A percentile compares a stretch with the other conserved stretches of the same genome.
These are phyloP conservation scores for Gallinago nigripennis DNA, from an alignment of 2,797 vertebrate species.

Conservation along the genomic window DNA sequence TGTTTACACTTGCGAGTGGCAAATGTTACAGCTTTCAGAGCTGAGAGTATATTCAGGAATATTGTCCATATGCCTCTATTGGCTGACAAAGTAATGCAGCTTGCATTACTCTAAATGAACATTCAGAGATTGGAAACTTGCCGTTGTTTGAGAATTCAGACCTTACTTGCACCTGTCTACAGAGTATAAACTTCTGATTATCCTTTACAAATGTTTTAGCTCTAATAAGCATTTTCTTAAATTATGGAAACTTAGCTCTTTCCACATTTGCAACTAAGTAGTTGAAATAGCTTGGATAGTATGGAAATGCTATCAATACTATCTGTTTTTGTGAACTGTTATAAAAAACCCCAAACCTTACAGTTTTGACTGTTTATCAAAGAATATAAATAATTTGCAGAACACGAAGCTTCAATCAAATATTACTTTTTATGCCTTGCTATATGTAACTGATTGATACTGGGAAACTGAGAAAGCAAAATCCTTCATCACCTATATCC, in stretches of 20 bases:
- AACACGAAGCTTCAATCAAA: constrained; percentile 55
- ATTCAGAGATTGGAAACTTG: constrained; percentile 70
- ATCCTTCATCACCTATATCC: constrained; percentile 73
- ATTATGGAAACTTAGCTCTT: background rate
- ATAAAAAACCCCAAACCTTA: background rate
- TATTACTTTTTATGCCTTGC: constrained; percentile 3
- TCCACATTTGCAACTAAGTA: background rate
- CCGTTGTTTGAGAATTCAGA: constrained; percentile 64
- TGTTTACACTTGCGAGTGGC: constrained; percentile 58
- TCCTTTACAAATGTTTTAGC: constrained; percentile 9
- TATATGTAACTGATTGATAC: constrained; percentile 45
- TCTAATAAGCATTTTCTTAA: background rate
- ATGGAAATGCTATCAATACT: background rate
- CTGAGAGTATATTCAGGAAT: constrained; percentile 46
- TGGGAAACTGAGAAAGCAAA: background rate
- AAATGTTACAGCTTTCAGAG: constrained; percentile 67
- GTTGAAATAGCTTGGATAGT: background rate
- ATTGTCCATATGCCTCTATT: constrained; percentile 74
- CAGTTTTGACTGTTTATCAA: constrained; percentile 24
- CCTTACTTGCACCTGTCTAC: constrained; percentile 39
- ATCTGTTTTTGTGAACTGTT: constrained; percentile 32
- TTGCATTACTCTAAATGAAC: constrained; percentile 70
- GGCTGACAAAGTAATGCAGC: constrained; percentile 62
- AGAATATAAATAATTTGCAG: constrained; percentile 35
- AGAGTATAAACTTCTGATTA: constrained; percentile 41